Evolutionary conservation across 2,888 invertebrate genomes (phyloP), one percentile per base, ranked within the genome.

Genomic region (Lasioglossum leucozonium): DNA sequence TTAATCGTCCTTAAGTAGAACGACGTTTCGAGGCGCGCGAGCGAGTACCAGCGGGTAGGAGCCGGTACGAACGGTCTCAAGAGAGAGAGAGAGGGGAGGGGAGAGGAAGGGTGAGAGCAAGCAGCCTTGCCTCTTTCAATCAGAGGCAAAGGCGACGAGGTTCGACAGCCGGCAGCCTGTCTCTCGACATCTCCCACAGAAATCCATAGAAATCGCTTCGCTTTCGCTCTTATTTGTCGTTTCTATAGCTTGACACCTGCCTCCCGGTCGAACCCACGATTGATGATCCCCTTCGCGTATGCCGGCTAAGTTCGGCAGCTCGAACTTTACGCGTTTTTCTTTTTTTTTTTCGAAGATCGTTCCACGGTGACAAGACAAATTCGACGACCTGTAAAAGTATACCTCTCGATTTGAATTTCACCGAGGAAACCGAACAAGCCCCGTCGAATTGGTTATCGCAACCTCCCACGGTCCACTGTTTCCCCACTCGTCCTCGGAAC

Each of bases 1-100:
- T 92, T 92, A 92, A 92, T 92, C 92, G 92, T 91, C 72, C 86
- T 89, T 91, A 91, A 92, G 91, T 91, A 86, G 88, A 77, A 84
- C 86, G 89, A 79, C 86, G 81, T 82, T 47, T 82, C 85, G 74
- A 69, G 65, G 78, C 37, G 44, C 72, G 62, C 62, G 30, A 62
- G 62, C 62, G 30, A 30, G 62, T 62, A 30, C 62, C 13, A 62
- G 30, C 62, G 16, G 26, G 58, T 58, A 58, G 4, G 62, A 62
- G 16, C 62, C 51, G 55, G 22, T n/a, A 10, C 22, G 51, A 51
- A 51, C 22, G 51, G n/a, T 10, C n/a, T 55, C 3, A 0, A 11
- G 55, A 55, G 58, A 30, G 58, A 30, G 16, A 16, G 30, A 58
- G 26, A 13, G 26, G n/a, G 26, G 11, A 26, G 13, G 30, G 1